Base-by-base conservation (phyloP, 1,140 invertebrate species). In the Zaprionus taronus region DNA sequence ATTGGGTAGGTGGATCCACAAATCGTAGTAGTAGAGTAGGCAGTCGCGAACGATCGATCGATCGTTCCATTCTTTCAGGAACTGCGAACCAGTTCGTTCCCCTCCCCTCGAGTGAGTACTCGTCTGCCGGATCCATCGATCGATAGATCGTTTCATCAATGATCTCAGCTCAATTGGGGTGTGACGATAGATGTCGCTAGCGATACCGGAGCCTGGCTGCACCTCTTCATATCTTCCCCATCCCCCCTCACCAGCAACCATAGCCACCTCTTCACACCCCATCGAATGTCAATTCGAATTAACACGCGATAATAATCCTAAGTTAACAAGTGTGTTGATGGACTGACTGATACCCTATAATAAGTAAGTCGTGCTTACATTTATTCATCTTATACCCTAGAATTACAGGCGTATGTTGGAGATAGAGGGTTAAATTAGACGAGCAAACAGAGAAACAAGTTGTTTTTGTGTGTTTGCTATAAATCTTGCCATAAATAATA, bases 141-240 rank as follows among this genome's bases (percentile, higher is more conserved):
- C 55, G 7, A 14, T 44, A 36, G 44, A 38, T 60, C 17, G n/a
- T 34, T 68, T 44, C 26, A 61, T 55, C 57, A 74, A 62, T 74
- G 65, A 63, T 69, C 72, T 73, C 72, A 73, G 60, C 72, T 36
- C 47, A 73, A 41, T 55, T 56, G 58, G 57, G 64, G 71, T 71
- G 75, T 67, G 72, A 70, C 72, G 41, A 64, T 41, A 68, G 72
- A 51, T 74, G 60, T 63, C 28, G 28, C 3, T 79, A 56, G 31
- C 5, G 9, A 22, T 22, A 34, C 31, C 4, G 15, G 11, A 51
- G 62, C 55, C 41, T 65, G 55, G 38, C 12, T 11, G 49, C 47
- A 51, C 28, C 44, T 41, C 14, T 20, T 51, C 20, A 22, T 24
- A 44, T 44, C 41, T 44, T 6, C n/a, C n/a, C 2, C 41, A 44